Base-by-base conservation (phyloP, 2,888 invertebrate genomes). In the Plutella xylostella region DNA sequence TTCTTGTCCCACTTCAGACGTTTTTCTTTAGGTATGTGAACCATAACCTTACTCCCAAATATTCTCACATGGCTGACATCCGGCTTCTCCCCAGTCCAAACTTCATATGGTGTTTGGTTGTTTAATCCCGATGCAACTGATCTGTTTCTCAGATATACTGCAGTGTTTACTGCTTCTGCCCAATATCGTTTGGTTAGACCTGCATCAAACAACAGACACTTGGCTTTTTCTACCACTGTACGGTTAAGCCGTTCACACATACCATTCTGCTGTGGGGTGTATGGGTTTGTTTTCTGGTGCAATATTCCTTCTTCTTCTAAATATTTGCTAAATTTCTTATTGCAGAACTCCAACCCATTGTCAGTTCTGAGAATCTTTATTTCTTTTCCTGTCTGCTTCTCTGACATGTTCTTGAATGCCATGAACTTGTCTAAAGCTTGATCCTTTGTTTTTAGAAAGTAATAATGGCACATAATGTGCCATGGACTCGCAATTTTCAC, bases 1-100 rank as follows among this genome's bases (percentile, higher is more conserved):
- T 65, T 63, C 18, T 31, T 46, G 14, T 50, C 50, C 50, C 50
- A 50, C 21, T 50, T 68, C 31, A 45, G 34, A 22, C 61, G 48
- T 43, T 55, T 62, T 47, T 56, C 55, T 46, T 65, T 63, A 4
- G 60, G 59, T 18, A 62, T n/a, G 3, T 28, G 28, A 12, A 12
- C n/a, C 28, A 28, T 28, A n/a, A 28, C 28, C 6, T 28, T 28
- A 28, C 28, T 28, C 7, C 28, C 28, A 28, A 28, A 28, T 6
- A 28, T n/a, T 28, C 28, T 4, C 2, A 28, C 11, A 28, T 28
- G 28, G n/a, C 7, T 4, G n/a, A 28, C n/a, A 28, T 28, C 28
- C 3, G 28, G 28, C n/a, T 28, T 28, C 3, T 9, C n/a, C 9
- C 7, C n/a, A 28, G 28, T 28, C 28, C 28, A 28, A 9, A 28